phyloP scores from a whole-genome alignment of 2,797 vertebrate species.

The Crotalus adamanteus region DNA sequence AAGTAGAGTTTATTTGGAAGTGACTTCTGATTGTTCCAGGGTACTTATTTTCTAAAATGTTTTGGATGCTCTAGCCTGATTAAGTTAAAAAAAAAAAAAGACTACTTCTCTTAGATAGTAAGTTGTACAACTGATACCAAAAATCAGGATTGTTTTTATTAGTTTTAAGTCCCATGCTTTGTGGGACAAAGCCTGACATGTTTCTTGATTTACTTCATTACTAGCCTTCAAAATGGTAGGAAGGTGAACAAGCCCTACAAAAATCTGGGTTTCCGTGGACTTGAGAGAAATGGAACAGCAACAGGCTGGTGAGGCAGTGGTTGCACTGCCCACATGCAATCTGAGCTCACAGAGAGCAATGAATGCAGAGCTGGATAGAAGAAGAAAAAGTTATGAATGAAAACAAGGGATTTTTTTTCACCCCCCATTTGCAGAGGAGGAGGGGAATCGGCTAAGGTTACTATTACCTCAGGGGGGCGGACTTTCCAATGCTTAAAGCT shows the following conservation, averaged over 20 bases:
- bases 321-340: slow-evolving; percentile 64
- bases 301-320: neutral
- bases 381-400: slow-evolving; percentile 92
- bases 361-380: slow-evolving; percentile 67
- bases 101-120: neutral
- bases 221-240: neutral
- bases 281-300: neutral
- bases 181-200: neutral
- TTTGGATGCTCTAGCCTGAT: neutral
- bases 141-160: neutral
- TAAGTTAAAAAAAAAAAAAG: neutral
- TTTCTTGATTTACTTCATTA: neutral
- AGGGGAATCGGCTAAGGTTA: slow-evolving; percentile 70
- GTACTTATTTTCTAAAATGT: neutral
- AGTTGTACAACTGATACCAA: neutral
- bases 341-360: slow-evolving; percentile 45
- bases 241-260: neutral
- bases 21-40: neutral
- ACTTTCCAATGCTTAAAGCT: slow-evolving; percentile 64
- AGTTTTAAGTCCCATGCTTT: neutral
- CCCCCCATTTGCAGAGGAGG: slow-evolving; percentile 57
- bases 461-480: slow-evolving; percentile 70
- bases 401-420: slow-evolving; percentile 72
- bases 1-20: neutral
- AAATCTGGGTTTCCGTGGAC: neutral